These are phyloP conservation scores for Toxotes jaculatrix DNA, from an alignment of 2,113 vertebrate genomes.

Conservation along the genomic window DNA sequence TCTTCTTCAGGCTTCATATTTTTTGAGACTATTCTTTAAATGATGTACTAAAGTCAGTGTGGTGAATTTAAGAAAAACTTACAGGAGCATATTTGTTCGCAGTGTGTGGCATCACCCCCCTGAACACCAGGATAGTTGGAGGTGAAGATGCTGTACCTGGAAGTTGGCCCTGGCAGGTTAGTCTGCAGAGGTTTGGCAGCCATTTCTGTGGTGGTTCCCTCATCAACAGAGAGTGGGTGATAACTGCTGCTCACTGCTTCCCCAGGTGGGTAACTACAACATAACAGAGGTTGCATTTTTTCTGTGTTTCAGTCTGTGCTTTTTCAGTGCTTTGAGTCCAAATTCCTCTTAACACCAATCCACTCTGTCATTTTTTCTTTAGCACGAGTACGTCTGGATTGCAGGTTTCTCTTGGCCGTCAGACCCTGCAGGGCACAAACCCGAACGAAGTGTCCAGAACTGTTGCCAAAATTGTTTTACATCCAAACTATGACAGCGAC, in stretches of 20 bases:
- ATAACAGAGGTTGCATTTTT: no score
- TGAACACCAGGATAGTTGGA: constrained; percentile 76
- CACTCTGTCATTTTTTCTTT: neutral
- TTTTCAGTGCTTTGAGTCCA: no score
- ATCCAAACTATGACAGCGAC: no score
- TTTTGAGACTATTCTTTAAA: no score
- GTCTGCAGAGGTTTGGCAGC: constrained; percentile 50
- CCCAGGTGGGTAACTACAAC: constrained; percentile 11
- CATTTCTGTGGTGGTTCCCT: constrained; percentile 83
- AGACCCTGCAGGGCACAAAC: constrained; percentile 42
- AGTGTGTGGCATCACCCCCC: constrained; percentile 56
- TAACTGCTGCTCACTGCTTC: constrained; percentile 84
- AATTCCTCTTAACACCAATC: neutral
- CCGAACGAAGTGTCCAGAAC: constrained; percentile 36
- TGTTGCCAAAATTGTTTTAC: constrained; percentile 48
- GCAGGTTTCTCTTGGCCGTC: constrained; percentile 50
- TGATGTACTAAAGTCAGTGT: no score
- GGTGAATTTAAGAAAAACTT: no score
- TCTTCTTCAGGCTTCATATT: no score
- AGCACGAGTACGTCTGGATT: neutral
- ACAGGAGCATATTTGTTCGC: no score
- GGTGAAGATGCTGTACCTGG: constrained; percentile 68
- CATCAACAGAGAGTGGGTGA: constrained; percentile 80
- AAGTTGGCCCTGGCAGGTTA: constrained; percentile 83
- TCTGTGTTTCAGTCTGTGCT: neutral